These are phyloP conservation scores for Proteles cristata DNA, from an alignment of 2,113 vertebrate species.

Conservation along the genomic window DNA sequence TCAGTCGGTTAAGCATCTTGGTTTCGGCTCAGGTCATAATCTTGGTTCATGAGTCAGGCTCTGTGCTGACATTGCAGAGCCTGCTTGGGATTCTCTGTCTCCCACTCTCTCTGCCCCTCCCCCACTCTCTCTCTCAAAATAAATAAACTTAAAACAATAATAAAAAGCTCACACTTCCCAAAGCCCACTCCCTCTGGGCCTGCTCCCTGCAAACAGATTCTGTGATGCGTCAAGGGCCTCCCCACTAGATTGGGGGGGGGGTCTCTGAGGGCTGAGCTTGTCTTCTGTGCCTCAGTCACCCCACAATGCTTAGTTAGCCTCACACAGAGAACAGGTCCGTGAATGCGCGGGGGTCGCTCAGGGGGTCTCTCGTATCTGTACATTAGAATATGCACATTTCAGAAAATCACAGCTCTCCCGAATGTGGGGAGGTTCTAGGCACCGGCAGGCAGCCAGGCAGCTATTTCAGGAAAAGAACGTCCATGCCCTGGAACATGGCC, in stretches of 20 bases:
- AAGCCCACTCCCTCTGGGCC: not conserved
- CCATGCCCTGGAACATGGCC: accelerated
- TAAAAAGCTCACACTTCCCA: not conserved
- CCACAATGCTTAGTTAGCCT: not conserved
- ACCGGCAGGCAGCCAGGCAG: not conserved
- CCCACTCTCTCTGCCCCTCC: no score
- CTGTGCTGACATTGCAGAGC: no score
- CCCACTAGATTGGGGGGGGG: not conserved
- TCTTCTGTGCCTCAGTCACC: not conserved
- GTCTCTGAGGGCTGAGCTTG: not conserved
- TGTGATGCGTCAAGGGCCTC: not conserved
- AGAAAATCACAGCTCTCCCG: not conserved
- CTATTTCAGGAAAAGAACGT: not conserved
- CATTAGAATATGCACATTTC: not conserved
- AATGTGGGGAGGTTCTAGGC: not conserved
- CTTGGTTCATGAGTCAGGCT: no score
- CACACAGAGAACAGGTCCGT: not conserved
- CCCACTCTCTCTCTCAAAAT: no score
- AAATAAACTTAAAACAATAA: no score
- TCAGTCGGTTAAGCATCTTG: no score
- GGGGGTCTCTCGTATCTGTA: not conserved
- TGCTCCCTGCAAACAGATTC: not conserved
- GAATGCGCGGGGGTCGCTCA: not conserved
- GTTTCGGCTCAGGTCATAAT: no score
- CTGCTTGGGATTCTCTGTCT: no score